Conservation (phyloP, 2,113 vertebrate species). For the Dasyprocta punctata region DNA sequence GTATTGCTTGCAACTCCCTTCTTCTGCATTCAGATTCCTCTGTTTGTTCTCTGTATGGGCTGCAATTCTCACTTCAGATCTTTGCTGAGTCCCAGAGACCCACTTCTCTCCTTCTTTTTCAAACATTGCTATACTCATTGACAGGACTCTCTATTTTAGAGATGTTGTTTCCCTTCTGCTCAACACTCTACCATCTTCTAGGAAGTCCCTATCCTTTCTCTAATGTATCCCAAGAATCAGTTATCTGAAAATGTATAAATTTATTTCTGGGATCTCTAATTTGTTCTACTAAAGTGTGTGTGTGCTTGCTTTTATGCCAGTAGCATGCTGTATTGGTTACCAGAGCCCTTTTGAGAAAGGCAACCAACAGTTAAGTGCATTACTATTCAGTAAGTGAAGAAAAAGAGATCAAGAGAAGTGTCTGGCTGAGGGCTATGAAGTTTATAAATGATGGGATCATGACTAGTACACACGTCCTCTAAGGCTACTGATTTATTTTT, state of each 20-base stretch:
- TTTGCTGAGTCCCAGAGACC: not conserved
- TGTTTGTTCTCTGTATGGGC: not conserved
- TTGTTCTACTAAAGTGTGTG: not conserved
- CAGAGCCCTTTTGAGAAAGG: not conserved
- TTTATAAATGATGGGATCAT: not conserved
- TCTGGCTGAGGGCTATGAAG: not conserved
- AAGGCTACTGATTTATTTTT: not conserved
- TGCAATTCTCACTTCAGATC: not conserved
- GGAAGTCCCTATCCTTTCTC: not conserved
- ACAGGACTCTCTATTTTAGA: not conserved
- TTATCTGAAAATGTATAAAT: not conserved
- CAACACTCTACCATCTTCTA: not conserved
- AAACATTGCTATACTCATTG: not conserved
- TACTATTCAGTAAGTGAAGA: not conserved
- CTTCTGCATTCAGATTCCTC: not conserved
- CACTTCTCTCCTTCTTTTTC: not conserved
- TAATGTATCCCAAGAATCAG: not conserved
- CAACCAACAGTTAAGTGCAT: not conserved
- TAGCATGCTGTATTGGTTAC: not conserved
- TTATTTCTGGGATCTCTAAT: not conserved
- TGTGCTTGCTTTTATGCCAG: not conserved
- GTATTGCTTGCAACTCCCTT: not conserved
- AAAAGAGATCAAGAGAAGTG: not conserved
- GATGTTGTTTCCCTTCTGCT: not conserved
- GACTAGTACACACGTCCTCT: not conserved